phyloP scores from a whole-genome alignment of 2,888 invertebrate genomes.

The Yponomeuta cagnagella region DNA sequence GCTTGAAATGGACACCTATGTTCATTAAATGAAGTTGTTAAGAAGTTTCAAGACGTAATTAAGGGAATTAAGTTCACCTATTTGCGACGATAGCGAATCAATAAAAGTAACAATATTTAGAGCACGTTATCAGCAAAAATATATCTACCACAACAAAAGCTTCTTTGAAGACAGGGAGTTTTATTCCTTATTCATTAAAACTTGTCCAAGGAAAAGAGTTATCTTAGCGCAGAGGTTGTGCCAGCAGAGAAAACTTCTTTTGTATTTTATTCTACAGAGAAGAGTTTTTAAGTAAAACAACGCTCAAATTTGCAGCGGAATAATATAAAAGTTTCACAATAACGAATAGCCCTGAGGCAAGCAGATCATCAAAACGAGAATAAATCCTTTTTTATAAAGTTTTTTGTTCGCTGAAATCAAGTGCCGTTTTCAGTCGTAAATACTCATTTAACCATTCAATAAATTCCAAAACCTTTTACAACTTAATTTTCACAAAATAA shows the following conservation, averaged over 20 bases:
- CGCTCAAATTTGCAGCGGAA: slow-evolving; percentile 65
- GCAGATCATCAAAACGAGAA: slow-evolving; percentile 54
- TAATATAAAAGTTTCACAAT: slow-evolving; percentile 69
- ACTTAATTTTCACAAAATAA: not conserved
- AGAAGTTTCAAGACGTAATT: too few species aligned
- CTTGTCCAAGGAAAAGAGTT: slow-evolving; percentile 59
- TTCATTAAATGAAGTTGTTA: too few species aligned
- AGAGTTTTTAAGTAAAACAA: slow-evolving; percentile 71
- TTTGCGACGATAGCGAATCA: too few species aligned
- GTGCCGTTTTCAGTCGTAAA: not conserved
- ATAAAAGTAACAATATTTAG: too few species aligned
- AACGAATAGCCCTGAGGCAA: slow-evolving; percentile 62
- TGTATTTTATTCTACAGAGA: slow-evolving; percentile 66
- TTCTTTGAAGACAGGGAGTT: not conserved
- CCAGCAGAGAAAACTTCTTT: slow-evolving; percentile 56
- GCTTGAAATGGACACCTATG: too few species aligned
- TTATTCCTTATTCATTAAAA: slow-evolving; percentile 70
- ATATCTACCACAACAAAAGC: too few species aligned
- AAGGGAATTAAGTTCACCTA: too few species aligned
- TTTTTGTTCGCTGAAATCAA: slow-evolving; percentile 38
- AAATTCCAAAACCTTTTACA: not conserved
- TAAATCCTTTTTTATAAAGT: slow-evolving; percentile 51
- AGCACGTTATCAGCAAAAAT: too few species aligned
- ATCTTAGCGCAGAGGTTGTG: slow-evolving; percentile 65
- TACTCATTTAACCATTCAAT: not conserved